These are phyloP conservation scores for Myrmecobius fasciatus DNA, from an alignment of 2,113 vertebrate genomes.

Conservation along the genomic window DNA sequence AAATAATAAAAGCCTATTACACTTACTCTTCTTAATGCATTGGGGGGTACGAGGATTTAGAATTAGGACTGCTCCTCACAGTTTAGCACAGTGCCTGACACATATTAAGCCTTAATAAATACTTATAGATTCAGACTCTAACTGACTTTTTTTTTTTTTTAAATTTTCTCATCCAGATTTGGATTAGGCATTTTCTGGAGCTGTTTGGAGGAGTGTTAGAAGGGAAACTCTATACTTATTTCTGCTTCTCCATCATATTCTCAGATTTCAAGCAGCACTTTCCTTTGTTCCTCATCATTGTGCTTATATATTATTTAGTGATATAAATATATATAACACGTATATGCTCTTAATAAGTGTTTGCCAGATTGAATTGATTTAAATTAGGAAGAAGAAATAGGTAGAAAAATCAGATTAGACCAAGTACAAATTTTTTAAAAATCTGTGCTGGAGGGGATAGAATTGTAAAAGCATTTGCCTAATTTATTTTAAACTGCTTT, in stretches of 20 bases:
- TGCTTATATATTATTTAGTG: neutral
- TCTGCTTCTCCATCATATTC: neutral
- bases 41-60: neutral
- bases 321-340: neutral
- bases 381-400: neutral
- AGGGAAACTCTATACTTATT: neutral
- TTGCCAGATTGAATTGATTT: neutral
- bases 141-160: neutral
- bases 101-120: neutral
- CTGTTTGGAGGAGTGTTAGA: neutral
- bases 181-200: neutral
- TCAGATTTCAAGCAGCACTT: neutral
- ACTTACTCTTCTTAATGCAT: neutral
- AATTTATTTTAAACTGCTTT: neutral
- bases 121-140: neutral
- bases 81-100: neutral
- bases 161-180: neutral
- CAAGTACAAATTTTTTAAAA: neutral
- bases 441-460: neutral
- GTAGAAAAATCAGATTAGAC: neutral
- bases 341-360: neutral
- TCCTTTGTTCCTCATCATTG: neutral
- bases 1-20: neutral
- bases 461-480: neutral
- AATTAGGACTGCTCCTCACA: neutral